Evolutionary conservation across 2,888 invertebrate genomes (phyloP).

Genomic region (Argyresthia goedartella): DNA sequence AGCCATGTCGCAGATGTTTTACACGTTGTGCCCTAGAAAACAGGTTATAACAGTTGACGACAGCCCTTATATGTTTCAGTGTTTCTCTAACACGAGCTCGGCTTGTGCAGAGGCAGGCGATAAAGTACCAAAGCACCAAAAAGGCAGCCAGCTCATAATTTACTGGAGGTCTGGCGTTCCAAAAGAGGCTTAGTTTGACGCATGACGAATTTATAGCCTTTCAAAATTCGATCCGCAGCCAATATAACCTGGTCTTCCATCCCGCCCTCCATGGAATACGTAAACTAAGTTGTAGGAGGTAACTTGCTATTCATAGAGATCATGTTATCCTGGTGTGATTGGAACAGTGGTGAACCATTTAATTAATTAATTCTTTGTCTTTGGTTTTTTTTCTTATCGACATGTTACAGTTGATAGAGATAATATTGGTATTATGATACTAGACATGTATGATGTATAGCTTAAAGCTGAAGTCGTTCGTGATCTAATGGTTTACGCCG

Average conservation of each 20-base stretch:
- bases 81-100: too few relatives aligned
- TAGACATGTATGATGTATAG: too few relatives aligned
- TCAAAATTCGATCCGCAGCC: slow-evolving; percentile 1
- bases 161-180: not conserved
- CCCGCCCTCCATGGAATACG: not conserved
- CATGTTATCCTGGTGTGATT: not conserved
- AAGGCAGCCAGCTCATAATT: slow-evolving; percentile 3
- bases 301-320: not conserved
- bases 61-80: too few relatives aligned
- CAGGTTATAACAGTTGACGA: too few relatives aligned
- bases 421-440: too few relatives aligned
- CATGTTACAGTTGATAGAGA: not conserved
- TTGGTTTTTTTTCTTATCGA: slow-evolving; percentile 2
- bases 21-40: too few relatives aligned
- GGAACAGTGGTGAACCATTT: not conserved
- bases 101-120: not conserved
- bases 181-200: slow-evolving; percentile 4
- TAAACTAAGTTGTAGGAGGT: not conserved
- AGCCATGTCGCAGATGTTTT: too few relatives aligned
- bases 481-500: too few relatives aligned
- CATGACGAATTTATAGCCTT: slow-evolving; percentile 3
- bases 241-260: not conserved
- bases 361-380: slow-evolving; percentile 2
- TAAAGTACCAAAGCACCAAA: slow-evolving; percentile 2
- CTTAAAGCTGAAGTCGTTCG: too few relatives aligned